A percentile compares a stretch with the other conserved stretches of the same genome.
Conservation (phyloP, 2,888 invertebrate species). For the Frankliniella intonsa region DNA sequence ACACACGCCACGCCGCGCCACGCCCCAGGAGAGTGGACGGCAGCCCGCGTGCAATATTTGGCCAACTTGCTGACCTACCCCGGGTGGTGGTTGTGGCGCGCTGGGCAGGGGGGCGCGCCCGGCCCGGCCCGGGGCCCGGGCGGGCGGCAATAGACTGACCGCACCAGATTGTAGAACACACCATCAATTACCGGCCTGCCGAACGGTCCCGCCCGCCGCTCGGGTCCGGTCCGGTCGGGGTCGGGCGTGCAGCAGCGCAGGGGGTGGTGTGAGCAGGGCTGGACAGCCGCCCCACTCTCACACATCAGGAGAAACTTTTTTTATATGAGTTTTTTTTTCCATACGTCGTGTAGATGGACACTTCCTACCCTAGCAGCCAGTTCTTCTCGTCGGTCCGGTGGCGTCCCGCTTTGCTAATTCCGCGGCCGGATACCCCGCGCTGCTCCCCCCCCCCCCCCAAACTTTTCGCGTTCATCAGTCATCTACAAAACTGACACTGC, state of each 20-base stretch:
- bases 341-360: no score
- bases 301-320: no score
- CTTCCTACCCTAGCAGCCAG: not conserved
- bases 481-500: not conserved
- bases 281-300: no score
- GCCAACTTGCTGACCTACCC: not conserved
- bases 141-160: not conserved
- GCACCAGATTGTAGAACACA: not conserved
- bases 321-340: no score
- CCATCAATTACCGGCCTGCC: not conserved
- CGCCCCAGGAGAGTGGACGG: not conserved
- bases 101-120: not conserved
- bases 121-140: not conserved
- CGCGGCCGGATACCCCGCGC: no score
- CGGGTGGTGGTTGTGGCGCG: not conserved
- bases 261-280: no score
- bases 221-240: no score
- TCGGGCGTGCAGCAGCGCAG: no score
- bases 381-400: no score
- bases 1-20: no score
- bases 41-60: constrained; percentile 11
- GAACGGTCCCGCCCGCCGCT: not conserved
- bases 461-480: constrained; percentile 5
- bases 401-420: no score
- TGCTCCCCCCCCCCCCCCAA: no score